Conservation (phyloP, 2,113 vertebrate genomes). For the Willisornis vidua region DNA sequence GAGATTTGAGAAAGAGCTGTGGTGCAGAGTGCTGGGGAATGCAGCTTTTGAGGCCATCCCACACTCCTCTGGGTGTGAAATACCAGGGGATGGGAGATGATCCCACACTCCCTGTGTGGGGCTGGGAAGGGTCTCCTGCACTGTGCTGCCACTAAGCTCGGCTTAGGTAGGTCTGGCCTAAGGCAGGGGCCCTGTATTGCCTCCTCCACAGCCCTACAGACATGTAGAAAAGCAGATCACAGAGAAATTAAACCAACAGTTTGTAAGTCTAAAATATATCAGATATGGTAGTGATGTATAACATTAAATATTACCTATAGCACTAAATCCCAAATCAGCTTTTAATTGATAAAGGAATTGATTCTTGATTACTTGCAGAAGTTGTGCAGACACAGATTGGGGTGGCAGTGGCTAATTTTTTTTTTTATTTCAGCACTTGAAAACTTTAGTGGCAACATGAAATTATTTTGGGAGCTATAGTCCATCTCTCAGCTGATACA, state of each 20-base stretch:
- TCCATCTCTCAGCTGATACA: not conserved
- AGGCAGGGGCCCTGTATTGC: not conserved
- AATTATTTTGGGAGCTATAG: not conserved
- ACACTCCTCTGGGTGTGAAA: not conserved
- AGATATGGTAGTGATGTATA: not conserved
- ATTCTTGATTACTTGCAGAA: not conserved
- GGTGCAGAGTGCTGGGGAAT: not conserved
- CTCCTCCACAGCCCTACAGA: not conserved
- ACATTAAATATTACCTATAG: not conserved
- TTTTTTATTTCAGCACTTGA: not conserved
- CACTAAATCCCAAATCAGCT: not conserved
- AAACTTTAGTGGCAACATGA: not conserved
- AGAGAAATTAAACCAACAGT: not conserved
- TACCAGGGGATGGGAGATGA: not conserved
- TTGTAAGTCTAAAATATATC: not conserved
- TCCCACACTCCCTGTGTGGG: not conserved
- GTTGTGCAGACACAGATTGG: not conserved
- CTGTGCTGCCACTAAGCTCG: not conserved
- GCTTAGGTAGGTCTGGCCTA: not conserved
- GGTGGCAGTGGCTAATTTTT: not conserved
- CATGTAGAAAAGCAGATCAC: not conserved
- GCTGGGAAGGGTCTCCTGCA: not conserved
- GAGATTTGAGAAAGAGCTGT: not conserved
- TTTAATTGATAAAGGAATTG: not conserved
- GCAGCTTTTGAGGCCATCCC: not conserved